Evolutionary conservation across 2,888 invertebrate species (phyloP), one percentile per base, ranked within the genome.

Genomic region (Sphecodes monilicornis): DNA sequence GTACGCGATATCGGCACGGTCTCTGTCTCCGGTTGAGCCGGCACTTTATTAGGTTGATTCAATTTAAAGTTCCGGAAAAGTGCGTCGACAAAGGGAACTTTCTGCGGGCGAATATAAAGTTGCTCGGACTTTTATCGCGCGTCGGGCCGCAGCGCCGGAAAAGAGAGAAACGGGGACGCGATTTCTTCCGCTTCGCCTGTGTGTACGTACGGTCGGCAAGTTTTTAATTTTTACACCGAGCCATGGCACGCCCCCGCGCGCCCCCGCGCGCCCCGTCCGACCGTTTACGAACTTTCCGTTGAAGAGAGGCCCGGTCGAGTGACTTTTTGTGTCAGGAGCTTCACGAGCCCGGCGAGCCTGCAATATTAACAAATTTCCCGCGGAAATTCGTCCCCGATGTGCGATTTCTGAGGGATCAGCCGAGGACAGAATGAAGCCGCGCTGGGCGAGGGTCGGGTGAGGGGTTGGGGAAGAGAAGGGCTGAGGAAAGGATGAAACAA

Each of bases 361-460:
- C 88, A 91, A 91, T 92, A 91, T 92, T 92, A 88, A 90, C 89
- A 90, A 91, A 91, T 90, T 90, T 91, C 85, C 86, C 87, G 75
- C 79, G 87, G 78, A 86, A 90, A 89, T 86, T 89, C 85, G 89
- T 92, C 92, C 91, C 92, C 60, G 83, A 86, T 66, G 91, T 88
- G 88, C 87, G 88, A 91, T 92, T 91, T 86, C 86, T 60, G 73
- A 78, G 88, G 84, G 90, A 90, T 89, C 88, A 84, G 73, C 71
- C 80, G 82, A 39, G 73, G 71, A 82, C 76, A 80, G 73, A 54
- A 76, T 50, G 72, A 72, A 46, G 39, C 13, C 60, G 68, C 46
- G 29, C 29, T 8, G 32, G 18, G 29, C 1, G n/a, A 41, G 22
- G 43, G 6, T 36, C 3, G 57, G 43, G 11, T 1, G 26, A 3